phyloP scores from a whole-genome alignment of 1,140 invertebrate species.

The Danaus plexippus region DNA sequence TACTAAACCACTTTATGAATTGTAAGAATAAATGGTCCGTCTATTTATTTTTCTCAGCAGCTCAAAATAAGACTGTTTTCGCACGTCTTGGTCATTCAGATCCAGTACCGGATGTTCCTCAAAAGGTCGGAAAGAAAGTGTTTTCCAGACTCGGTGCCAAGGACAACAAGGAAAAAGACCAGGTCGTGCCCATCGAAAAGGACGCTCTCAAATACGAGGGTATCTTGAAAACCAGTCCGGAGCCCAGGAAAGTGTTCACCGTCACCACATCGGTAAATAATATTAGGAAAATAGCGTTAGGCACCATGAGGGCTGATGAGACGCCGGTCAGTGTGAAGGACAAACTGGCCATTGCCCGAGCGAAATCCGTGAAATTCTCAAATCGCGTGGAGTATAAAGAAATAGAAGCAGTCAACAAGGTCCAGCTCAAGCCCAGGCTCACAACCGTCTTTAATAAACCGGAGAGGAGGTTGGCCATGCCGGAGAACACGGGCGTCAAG shows the following conservation, averaged over 20 bases:
- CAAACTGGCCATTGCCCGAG: slow-evolving; percentile 46
- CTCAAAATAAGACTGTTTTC: slow-evolving; percentile 48
- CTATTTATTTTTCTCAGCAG: slow-evolving; percentile 28
- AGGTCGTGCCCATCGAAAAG: slow-evolving; percentile 39
- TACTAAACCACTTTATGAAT: too few species aligned
- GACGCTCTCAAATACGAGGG: slow-evolving; percentile 65
- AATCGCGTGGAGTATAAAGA: slow-evolving; percentile 64
- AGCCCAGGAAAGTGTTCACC: slow-evolving; percentile 49
- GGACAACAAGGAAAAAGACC: slow-evolving; percentile 19
- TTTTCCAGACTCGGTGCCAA: slow-evolving; percentile 57
- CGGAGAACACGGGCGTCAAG: slow-evolving; percentile 38
- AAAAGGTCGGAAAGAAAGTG: slow-evolving; percentile 40
- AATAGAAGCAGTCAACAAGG: slow-evolving; percentile 44
- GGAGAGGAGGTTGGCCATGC: slow-evolving; percentile 56
- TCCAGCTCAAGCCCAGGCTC: slow-evolving; percentile 23
- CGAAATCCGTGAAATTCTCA: slow-evolving; percentile 67
- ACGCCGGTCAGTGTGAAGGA: slow-evolving; percentile 55
- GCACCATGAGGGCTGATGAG: slow-evolving; percentile 66
- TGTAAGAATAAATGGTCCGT: background rate
- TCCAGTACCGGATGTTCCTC: slow-evolving; percentile 5
- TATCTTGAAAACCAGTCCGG: slow-evolving; percentile 47
- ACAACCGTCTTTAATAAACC: slow-evolving; percentile 57
- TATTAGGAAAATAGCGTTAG: slow-evolving; percentile 44
- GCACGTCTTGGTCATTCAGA: slow-evolving; percentile 50
- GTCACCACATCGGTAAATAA: slow-evolving; percentile 48